Conservation (phyloP, 2,888 invertebrate species). For the Deroplatys truncata region DNA sequence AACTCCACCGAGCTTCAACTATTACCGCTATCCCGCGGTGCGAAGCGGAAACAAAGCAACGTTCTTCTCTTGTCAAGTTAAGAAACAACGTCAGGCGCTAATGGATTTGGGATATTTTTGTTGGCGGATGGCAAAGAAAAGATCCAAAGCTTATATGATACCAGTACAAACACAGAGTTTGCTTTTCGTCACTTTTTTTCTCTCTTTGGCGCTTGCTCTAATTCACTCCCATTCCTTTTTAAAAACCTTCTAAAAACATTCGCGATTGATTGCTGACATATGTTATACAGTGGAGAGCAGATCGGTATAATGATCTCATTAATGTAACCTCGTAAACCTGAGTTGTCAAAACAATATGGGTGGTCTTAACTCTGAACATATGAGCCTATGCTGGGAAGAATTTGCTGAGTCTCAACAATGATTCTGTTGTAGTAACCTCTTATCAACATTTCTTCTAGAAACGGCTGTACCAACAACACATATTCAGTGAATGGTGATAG, state of each 20-base stretch:
- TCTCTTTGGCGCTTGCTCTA: background rate
- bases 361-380: background rate
- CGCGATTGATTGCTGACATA: constrained; percentile 3
- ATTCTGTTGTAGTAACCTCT: background rate
- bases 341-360: background rate
- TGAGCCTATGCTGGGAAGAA: background rate
- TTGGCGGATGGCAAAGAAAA: constrained; percentile 10
- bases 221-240: background rate
- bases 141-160: background rate
- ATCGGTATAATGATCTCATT: background rate
- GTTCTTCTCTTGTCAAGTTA: constrained; percentile 17
- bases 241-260: background rate
- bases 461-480: too few relatives aligned
- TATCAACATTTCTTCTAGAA: too few relatives aligned
- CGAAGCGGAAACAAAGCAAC: constrained; percentile 18
- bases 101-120: constrained; percentile 14
- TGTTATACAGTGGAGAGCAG: background rate
- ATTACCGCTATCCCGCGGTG: constrained; percentile 9
- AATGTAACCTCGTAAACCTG: constrained; percentile 1
- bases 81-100: constrained; percentile 18
- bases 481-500: too few relatives aligned
- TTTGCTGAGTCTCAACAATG: background rate
- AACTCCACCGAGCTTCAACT: background rate
- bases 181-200: background rate
- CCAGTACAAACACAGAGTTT: constrained; percentile 1